Conservation (phyloP, 2,113 vertebrate genomes). For the Limnothrissa miodon region DNA sequence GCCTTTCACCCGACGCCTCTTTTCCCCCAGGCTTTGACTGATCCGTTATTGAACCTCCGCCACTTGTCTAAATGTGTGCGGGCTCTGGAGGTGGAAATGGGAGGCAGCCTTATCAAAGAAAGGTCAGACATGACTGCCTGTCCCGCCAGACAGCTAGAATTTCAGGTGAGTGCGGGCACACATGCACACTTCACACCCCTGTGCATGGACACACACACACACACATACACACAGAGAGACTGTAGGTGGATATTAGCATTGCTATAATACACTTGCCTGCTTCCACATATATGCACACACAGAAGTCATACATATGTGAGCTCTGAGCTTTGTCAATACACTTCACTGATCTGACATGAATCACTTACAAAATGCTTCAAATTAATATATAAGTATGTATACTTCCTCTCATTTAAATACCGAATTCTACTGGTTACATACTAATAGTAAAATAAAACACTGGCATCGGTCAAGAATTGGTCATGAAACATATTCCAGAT, state of each 20-base stretch:
- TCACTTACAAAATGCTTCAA: not conserved
- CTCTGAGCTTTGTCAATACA: not conserved
- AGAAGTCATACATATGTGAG: not conserved
- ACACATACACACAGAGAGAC: not conserved
- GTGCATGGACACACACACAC: not conserved
- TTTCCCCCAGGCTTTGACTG: not conserved
- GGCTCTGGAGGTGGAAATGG: not conserved
- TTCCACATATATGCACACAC: not conserved
- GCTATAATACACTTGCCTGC: not conserved
- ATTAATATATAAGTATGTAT: no score
- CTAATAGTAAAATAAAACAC: not conserved
- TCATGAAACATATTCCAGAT: no score
- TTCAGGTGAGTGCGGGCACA: not conserved
- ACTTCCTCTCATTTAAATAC: not conserved
- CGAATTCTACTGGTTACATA: not conserved
- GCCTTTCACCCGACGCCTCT: not conserved
- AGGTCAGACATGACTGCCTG: not conserved
- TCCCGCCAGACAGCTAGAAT: not conserved
- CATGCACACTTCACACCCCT: not conserved
- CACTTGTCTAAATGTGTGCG: not conserved
- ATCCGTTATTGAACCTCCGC: not conserved
- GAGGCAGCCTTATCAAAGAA: conserved; percentile 3
- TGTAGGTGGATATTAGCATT: no score
- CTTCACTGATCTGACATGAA: not conserved
- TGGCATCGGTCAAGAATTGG: no score